phyloP scores from a whole-genome alignment of 2,888 invertebrate genomes.

The Andrena bicolor region DNA sequence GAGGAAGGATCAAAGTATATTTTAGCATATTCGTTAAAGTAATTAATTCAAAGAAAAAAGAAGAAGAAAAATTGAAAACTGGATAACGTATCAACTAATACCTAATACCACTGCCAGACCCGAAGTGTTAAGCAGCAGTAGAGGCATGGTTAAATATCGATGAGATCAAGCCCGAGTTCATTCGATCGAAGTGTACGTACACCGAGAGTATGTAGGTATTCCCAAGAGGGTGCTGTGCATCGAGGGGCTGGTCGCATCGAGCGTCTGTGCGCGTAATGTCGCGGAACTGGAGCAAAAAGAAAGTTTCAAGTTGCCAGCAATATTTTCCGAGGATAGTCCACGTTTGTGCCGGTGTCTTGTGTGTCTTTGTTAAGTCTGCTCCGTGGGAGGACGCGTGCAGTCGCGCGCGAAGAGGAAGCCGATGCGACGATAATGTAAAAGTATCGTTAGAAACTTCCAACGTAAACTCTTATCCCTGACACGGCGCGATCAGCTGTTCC shows the following conservation, averaged over 20 bases:
- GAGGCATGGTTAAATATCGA: too few relatives aligned
- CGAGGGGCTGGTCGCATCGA: slow-evolving; percentile 8
- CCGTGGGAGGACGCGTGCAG: neutral
- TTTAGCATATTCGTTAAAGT: too few relatives aligned
- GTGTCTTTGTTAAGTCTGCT: slow-evolving; percentile 24
- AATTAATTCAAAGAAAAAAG: too few relatives aligned
- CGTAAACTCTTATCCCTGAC: slow-evolving; percentile 48
- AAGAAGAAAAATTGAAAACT: too few relatives aligned
- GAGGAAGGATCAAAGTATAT: too few relatives aligned
- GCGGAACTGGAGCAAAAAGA: slow-evolving; percentile 8
- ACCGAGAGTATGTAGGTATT: too few relatives aligned
- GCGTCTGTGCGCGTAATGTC: neutral
- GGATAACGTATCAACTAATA: too few relatives aligned
- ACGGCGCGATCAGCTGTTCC: slow-evolving; percentile 35
- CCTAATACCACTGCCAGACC: too few relatives aligned
- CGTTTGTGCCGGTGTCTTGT: slow-evolving; percentile 8
- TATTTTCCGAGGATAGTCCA: slow-evolving; percentile 19
- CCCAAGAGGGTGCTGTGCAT: too few relatives aligned
- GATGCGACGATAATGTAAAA: slow-evolving; percentile 41
- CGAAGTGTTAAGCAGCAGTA: too few relatives aligned
- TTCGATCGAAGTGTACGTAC: too few relatives aligned
- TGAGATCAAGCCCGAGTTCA: too few relatives aligned
- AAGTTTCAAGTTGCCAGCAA: slow-evolving; percentile 11
- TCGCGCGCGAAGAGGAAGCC: neutral
- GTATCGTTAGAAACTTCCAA: slow-evolving; percentile 51